Percentiles rank a stretch among this genome's conserved stretches.
phyloP scores from a whole-genome alignment of 2,113 vertebrate species.

The Oncorhynchus gorbuscha region DNA sequence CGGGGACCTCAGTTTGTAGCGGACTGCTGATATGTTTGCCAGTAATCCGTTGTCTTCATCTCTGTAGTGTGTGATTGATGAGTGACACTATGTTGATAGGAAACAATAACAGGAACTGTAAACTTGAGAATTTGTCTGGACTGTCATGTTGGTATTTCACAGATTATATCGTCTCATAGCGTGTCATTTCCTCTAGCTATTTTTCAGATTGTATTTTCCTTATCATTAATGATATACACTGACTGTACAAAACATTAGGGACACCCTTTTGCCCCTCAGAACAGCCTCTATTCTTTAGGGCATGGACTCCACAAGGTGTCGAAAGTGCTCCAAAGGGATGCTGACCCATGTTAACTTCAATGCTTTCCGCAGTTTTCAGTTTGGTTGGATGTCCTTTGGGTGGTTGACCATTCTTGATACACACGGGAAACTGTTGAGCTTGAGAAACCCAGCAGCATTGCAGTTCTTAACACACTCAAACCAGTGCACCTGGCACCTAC shows the following conservation, averaged over 20 bases:
- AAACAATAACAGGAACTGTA: conserved; percentile 81
- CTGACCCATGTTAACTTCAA: no score
- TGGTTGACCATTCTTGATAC: no score
- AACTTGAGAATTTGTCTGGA: conserved; percentile 63
- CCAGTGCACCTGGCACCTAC: no score
- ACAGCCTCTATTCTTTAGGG: no score
- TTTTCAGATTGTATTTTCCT: conserved; percentile 37
- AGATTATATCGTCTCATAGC: conserved; percentile 46
- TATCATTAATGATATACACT: conserved; percentile 9
- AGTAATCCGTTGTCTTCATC: conserved; percentile 64
- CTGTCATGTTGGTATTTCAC: conserved; percentile 59
- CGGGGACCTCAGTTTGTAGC: conserved; percentile 55
- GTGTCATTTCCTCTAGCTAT: conserved; percentile 49
- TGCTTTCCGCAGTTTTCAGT: no score
- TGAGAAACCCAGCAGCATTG: no score
- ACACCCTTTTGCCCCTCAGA: no score
- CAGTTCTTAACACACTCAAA: no score
- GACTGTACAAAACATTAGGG: background rate
- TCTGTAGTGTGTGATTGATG: conserved; percentile 65
- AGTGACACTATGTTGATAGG: conserved; percentile 62
- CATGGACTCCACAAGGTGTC: no score
- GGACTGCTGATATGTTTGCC: conserved; percentile 57
- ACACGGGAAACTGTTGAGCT: no score
- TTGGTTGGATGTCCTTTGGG: no score
- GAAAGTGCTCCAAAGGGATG: no score